Evolutionary conservation across 2,888 invertebrate species (phyloP), one percentile per base, ranked within the genome.

Genomic region (Drosophila prolongata): DNA sequence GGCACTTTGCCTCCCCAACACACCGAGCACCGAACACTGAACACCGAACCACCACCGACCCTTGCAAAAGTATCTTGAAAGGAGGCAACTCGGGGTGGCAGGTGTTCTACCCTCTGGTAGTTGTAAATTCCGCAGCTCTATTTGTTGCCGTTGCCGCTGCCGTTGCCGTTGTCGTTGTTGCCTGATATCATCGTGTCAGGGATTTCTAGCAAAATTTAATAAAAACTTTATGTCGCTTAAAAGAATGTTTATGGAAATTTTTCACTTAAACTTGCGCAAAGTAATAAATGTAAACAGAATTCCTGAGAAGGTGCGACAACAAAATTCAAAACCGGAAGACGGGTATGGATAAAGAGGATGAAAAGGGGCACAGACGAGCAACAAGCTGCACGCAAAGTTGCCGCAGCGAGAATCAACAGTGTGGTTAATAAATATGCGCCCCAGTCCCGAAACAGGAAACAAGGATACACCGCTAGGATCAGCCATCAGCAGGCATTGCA

Each of bases 161-260:
- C 46, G 46, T 46, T 46, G 27, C 30, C 30, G 30, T 30, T 44
- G 24, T 8, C 30, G 30, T 30, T 46, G 46, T 54, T 57, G 74
- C 75, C 84, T 79, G 80, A 85, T 85, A 85, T 85, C 87, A 80
- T 87, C 84, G 86, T 88, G 87, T 86, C 83, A 77, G 79, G 79
- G 85, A 80, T 85, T 87, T 85, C 88, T 82, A 90, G 86, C 78
- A 86, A 84, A 90, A 90, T 90, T 90, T 89, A 90, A 90, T 90
- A 90, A 90, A 90, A 90, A 89, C 90, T 90, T 89, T 88, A 90
- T 89, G 90, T 90, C 87, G 87, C 88, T 90, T 87, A 87, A 90
- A 90, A 90, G 89, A 90, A 90, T 90, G 90, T 90, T 90, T 90
- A 90, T 90, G 89, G 90, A 90, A 90, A 90, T 90, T 90, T 90